Conservation (phyloP, 2,113 vertebrate genomes). For the Ochotona princeps region DNA sequence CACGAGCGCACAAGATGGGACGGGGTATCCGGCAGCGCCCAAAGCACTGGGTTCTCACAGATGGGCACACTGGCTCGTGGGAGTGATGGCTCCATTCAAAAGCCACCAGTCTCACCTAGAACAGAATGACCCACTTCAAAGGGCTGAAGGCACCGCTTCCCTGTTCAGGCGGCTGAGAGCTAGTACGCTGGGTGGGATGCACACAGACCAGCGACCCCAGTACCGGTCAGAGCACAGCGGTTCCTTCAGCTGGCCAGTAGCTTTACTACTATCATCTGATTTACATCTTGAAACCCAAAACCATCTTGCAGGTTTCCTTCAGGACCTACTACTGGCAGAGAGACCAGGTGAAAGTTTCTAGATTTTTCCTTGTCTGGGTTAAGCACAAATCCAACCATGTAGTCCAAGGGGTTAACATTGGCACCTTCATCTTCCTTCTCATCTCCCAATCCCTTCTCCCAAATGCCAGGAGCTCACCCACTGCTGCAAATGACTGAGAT, state of each 20-base stretch:
- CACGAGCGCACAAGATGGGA: accelerated
- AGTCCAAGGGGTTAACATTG: not conserved
- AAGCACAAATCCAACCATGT: not conserved
- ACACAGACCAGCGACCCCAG: too few species aligned
- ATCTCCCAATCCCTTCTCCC: not conserved
- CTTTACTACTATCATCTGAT: not conserved
- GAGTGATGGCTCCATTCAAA: not conserved
- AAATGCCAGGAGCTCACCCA: not conserved
- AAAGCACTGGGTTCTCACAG: accelerated
- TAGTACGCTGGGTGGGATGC: too few species aligned
- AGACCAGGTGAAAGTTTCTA: not conserved
- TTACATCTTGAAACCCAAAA: slow-evolving; percentile 25
- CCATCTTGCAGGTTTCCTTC: not conserved
- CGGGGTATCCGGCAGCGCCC: not conserved
- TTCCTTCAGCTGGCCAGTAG: not conserved
- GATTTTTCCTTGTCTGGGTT: not conserved
- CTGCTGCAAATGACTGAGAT: not conserved
- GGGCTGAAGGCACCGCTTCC: not conserved
- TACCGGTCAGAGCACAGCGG: too few species aligned
- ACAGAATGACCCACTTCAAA: not conserved
- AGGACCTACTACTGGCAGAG: not conserved
- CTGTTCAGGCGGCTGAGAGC: not conserved
- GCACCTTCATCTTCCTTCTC: not conserved
- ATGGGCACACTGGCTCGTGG: not conserved
- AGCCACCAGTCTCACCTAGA: not conserved